These are phyloP conservation scores for Macrochelys suwanniensis DNA, from an alignment of 2,797 vertebrate species.

Conservation along the genomic window DNA sequence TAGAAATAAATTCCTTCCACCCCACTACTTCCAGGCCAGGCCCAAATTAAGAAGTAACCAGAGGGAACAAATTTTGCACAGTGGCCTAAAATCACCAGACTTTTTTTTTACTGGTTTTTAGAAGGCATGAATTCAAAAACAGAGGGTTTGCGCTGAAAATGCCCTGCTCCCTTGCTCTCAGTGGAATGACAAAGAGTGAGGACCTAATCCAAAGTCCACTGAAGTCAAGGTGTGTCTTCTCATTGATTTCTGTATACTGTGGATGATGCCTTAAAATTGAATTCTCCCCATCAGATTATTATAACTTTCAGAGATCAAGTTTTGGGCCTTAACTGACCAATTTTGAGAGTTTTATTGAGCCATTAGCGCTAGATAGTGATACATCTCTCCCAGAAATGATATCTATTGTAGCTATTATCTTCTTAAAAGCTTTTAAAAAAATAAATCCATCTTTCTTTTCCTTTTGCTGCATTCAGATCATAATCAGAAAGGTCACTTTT, in stretches of 20 bases:
- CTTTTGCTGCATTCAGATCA: neutral
- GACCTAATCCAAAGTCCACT: rapidly evolving
- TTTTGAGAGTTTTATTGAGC: neutral
- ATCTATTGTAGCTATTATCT: neutral
- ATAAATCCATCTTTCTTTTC: neutral
- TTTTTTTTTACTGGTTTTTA: neutral
- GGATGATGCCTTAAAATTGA: neutral
- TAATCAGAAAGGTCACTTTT: neutral
- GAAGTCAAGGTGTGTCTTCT: neutral
- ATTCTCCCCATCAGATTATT: neutral
- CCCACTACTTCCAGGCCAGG: neutral
- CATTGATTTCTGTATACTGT: neutral
- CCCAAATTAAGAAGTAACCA: conserved; percentile 7
- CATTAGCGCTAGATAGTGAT: neutral
- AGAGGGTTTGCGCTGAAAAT: neutral
- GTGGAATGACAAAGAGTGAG: neutral
- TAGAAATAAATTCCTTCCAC: conserved; percentile 21
- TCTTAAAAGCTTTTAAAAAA: neutral
- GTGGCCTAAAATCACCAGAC: neutral
- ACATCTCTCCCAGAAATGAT: neutral
- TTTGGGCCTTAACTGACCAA: neutral
- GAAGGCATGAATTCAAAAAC: neutral
- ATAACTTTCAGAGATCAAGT: neutral
- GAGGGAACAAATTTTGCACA: neutral
- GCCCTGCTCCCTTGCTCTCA: neutral